Base-by-base conservation (phyloP, 2,888 invertebrate species). In the Neuroscelio doddi region DNA sequence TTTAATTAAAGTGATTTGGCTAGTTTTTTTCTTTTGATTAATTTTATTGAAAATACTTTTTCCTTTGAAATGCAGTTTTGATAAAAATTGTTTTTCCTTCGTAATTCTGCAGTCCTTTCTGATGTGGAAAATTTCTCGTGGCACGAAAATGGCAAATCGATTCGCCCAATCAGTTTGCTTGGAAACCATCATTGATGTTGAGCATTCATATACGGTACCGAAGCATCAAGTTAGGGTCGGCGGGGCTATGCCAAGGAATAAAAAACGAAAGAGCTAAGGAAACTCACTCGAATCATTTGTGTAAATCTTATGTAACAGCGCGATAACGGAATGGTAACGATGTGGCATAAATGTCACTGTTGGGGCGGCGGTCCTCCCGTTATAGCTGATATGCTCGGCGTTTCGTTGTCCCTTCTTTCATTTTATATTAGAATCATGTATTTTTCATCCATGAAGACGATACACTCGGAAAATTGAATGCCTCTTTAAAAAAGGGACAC, bases 311-410 rank as follows among this genome's bases (percentile, higher is more conserved):
- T 53, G 36, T 66, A 66, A 66, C 61, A 66, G 53, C 62, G 61
- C 62, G 66, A 66, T 66, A 66, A 66, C 61, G 62, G 53, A 66
- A 66, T 58, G 66, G 66, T 66, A 66, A 66, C 66, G 66, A 62
- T 38, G 59, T 44, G 52, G 56, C 65, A 61, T 65, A 65, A 66
- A 66, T 66, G 66, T 66, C 66, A 62, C 53, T 51, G 66, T 39
- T 57, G 62, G 55, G 57, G 53, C 57, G 57, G 41, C 65, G 57
- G 52, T 47, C 42, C 59, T 49, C 49, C 59, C 59, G 59, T 65
- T 62, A 66, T 42, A 41, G 42, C 51, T 57, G 58, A 63, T 67
- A 67, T 55, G 56, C 63, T 44, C 52, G 39, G 21, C 63, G 44
- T 61, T 57, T 45, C 59, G 46, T 61, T 61, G 47, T 64, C 59